Conservation (phyloP, 2,797 vertebrate genomes). For the Sarcophilus harrisii region DNA sequence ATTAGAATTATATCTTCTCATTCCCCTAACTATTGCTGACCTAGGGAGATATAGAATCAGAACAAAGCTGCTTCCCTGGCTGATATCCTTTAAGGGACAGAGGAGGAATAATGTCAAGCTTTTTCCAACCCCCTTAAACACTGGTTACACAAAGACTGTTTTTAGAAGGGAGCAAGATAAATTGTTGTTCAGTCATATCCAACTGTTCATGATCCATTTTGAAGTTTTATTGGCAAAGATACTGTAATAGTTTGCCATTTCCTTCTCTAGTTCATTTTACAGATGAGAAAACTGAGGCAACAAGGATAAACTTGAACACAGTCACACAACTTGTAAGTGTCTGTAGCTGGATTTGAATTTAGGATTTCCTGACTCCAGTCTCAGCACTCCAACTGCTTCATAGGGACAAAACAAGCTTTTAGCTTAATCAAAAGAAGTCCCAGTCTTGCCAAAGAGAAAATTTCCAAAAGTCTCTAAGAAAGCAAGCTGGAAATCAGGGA, state of each 20-base stretch:
- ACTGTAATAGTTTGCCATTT: not conserved
- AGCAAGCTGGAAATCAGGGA: too few relatives aligned
- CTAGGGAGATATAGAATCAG: not conserved
- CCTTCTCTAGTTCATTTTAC: not conserved
- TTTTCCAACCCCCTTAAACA: not conserved
- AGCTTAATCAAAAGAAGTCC: too few relatives aligned
- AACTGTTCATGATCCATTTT: too few relatives aligned
- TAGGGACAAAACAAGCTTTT: too few relatives aligned
- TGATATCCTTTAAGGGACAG: not conserved
- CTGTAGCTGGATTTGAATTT: not conserved
- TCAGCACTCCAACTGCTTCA: not conserved
- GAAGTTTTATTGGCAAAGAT: not conserved
- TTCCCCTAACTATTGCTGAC: not conserved
- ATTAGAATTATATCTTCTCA: not conserved
- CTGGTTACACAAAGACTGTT: not conserved
- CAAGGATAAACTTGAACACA: not conserved
- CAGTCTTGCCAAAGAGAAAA: too few relatives aligned
- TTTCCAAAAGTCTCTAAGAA: too few relatives aligned
- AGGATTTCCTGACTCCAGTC: not conserved
- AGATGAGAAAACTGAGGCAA: not conserved
- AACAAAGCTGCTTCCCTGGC: not conserved
- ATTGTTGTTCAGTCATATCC: not conserved
- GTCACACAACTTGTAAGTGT: not conserved
- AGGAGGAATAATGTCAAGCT: not conserved
- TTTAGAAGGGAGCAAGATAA: not conserved